Evolutionary conservation across 2,888 invertebrate species (phyloP), one percentile per base, ranked within the genome.

Genomic region (Chirona hameri): DNA sequence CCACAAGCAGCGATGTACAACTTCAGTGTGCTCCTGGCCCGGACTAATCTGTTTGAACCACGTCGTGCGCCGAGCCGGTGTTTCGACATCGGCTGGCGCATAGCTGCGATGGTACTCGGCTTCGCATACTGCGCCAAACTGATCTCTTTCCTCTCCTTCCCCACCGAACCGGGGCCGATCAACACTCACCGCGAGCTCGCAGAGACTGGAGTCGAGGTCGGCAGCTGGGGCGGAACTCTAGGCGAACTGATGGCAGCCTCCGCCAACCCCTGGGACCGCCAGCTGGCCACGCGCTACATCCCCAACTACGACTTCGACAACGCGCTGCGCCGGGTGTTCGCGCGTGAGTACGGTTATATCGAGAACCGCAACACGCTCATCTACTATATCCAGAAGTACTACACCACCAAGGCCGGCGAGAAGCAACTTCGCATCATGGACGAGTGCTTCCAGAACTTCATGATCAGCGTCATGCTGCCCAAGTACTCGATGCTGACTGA

Each of bases 111-210:
- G 55, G 82, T 83, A 27, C 24, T 85, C 72, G 83, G 84, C 48
- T 83, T 83, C 57, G 84, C 83, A 21, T 85, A 85, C 82, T 84
- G 83, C 81, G 83, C 83, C 81, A 85, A 84, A 82, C 83, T 85
- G 87, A 85, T 86, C 87, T 69, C 86, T 87, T 84, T 83, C 69
- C 84, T 85, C 9, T 84, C 84, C 18, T 83, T 84, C 18, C 82
- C 84, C 27, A 83, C 76, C 46, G 29, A 27, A 18, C 84, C 85
- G 12, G 31, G 46, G 15, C 81, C 84, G 72, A 83, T 84, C 69
- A 83, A 85, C 69, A 85, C 84, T 29, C 82, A 84, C n/a, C 52
- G 82, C 72, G 82, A 84, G n/a, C 84, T 85, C 10, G 82, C 84
- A 21, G 83, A 65, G 27, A 83, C 84, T n/a, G 83, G 83, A 0